Evolutionary conservation across 2,888 invertebrate species (phyloP).

Genomic region (Pimpla rufipes): DNA sequence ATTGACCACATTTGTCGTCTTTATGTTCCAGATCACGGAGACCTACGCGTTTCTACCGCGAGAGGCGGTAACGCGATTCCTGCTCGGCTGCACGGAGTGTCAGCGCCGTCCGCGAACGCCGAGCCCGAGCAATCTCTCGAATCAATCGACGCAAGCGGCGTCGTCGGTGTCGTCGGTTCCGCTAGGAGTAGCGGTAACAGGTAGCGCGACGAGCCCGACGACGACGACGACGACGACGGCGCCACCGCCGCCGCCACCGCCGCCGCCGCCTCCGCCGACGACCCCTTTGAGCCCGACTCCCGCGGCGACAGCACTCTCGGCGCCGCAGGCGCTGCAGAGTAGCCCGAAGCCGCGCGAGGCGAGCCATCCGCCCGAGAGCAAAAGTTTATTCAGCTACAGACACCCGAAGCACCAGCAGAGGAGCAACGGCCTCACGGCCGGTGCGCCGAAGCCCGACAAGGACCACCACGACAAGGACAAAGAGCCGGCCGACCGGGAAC

Average conservation of each 20-base stretch:
- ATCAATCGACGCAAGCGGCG: constrained; percentile 78
- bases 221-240: constrained; percentile 69
- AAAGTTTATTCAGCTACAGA: constrained; percentile 81
- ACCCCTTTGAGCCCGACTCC: constrained; percentile 77
- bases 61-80: constrained; percentile 98
- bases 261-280: constrained; percentile 69
- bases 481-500: constrained; percentile 68
- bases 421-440: constrained; percentile 47
- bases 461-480: constrained; percentile 71
- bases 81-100: constrained; percentile 97
- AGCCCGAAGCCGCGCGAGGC: constrained; percentile 79
- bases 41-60: constrained; percentile 98
- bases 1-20: constrained; percentile 24
- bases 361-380: constrained; percentile 79
- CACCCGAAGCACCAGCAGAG: constrained; percentile 76
- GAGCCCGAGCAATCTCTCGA: constrained; percentile 86
- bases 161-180: constrained; percentile 70
- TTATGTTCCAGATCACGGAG: constrained; percentile 94
- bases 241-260: constrained; percentile 68
- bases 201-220: constrained; percentile 64
- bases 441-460: constrained; percentile 71
- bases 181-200: constrained; percentile 55
- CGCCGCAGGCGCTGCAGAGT: constrained; percentile 72
- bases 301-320: constrained; percentile 71
- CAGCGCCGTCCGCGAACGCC: constrained; percentile 91